Percentiles rank a stretch among this genome's conserved stretches.
Conservation (phyloP, 2,113 vertebrate species). For the Gymnarchus niloticus region DNA sequence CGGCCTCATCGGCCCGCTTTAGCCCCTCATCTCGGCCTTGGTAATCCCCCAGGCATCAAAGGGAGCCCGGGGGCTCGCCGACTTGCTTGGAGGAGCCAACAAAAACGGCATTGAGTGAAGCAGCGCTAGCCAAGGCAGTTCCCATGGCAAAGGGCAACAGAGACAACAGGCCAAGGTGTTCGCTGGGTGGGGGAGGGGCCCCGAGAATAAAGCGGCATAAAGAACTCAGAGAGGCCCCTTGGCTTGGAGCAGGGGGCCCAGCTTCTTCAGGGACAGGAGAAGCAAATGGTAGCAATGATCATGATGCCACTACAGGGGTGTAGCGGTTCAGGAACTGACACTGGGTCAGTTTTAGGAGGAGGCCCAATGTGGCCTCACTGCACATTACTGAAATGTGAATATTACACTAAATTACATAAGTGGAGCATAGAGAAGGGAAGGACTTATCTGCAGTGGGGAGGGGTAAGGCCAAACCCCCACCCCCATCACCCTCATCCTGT, state of each 20-base stretch:
- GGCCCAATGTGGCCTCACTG: neutral
- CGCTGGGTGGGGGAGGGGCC: neutral
- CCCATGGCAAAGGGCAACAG: slow-evolving; percentile 20
- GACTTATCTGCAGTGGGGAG: neutral
- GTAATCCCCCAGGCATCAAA: neutral
- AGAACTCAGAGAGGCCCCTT: no score
- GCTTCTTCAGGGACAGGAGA: no score
- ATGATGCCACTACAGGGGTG: no score
- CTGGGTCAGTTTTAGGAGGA: no score
- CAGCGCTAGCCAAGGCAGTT: slow-evolving; percentile 20
- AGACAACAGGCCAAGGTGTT: neutral
- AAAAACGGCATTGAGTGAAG: slow-evolving; percentile 18
- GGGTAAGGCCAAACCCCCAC: neutral
- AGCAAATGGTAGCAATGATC: no score
- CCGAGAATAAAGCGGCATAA: neutral
- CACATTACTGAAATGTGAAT: neutral
- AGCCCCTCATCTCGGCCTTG: neutral
- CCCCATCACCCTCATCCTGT: neutral
- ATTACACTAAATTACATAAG: no score
- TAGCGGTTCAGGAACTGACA: no score
- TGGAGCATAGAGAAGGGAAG: neutral
- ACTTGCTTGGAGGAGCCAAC: slow-evolving; percentile 14
- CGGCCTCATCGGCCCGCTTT: neutral
- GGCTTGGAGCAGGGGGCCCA: no score
- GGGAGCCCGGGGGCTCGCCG: neutral